These are phyloP conservation scores for Beroe ovata DNA, from an alignment of 37 sponge, comb jelly and placozoan species.

Conservation along the genomic window DNA sequence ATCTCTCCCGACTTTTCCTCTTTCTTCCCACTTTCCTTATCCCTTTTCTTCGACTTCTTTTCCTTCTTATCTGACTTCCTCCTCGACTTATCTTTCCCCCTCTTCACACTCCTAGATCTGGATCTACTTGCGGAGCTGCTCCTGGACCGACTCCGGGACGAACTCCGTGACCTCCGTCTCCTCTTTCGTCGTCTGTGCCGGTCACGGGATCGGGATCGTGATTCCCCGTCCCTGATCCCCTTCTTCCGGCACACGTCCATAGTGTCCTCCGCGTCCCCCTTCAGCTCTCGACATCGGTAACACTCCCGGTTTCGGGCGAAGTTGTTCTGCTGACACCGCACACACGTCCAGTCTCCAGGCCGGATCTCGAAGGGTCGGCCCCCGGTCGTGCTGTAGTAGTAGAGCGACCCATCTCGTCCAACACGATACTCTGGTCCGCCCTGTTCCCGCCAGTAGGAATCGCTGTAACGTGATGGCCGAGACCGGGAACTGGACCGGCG, in stretches of 20 bases:
- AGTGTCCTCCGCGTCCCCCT: constrained; percentile 22
- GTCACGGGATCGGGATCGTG: constrained; percentile 4
- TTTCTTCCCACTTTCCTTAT: too few species aligned
- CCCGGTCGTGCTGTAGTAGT: constrained; percentile 2
- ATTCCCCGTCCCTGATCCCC: constrained; percentile 24
- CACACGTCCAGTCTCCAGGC: constrained; percentile 56
- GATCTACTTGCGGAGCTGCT: neutral
- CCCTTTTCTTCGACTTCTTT: too few species aligned
- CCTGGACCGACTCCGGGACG: neutral
- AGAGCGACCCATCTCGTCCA: constrained; percentile 18
- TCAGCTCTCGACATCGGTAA: constrained; percentile 43
- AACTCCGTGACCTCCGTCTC: neutral
- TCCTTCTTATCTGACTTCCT: neutral
- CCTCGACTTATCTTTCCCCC: neutral
- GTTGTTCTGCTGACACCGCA: constrained; percentile 62
- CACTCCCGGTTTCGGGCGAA: constrained; percentile 54
- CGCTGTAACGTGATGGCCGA: neutral
- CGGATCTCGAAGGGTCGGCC: constrained; percentile 57
- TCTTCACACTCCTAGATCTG: neutral
- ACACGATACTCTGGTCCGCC: constrained; percentile 55
- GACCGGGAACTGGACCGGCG: constrained; percentile 22
- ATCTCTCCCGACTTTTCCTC: too few species aligned
- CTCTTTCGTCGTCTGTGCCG: neutral
- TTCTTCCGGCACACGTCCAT: constrained; percentile 48
- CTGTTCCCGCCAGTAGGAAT: constrained; percentile 25